phyloP scores from a whole-genome alignment of 1,140 invertebrate species.

The Drosophila equinoxialis region DNA sequence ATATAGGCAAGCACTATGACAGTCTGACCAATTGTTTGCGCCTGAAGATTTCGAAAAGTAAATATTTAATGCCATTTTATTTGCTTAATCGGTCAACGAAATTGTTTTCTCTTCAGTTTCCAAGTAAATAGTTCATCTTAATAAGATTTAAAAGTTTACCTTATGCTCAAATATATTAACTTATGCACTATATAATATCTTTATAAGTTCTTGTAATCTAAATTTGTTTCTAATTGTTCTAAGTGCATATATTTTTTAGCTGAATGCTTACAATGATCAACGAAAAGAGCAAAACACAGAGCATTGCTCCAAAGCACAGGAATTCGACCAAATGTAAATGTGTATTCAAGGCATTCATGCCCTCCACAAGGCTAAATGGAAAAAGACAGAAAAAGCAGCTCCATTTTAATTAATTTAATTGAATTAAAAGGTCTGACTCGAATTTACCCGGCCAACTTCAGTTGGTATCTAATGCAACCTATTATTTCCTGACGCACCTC shows the following conservation, averaged over 20 bases:
- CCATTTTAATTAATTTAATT: not conserved
- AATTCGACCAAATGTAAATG: conserved; percentile 72
- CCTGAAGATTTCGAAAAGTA: conserved; percentile 17
- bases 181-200: too few species aligned
- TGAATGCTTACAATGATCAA: conserved; percentile 63
- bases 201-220: not conserved
- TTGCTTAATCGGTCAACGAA: too few species aligned
- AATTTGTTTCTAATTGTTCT: not conserved
- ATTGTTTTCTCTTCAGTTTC: too few species aligned
- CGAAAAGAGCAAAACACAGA: conserved; percentile 69
- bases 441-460: conserved; percentile 58
- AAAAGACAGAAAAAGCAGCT: not conserved
- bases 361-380: conserved; percentile 52
- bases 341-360: conserved; percentile 63
- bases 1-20: conserved; percentile 68
- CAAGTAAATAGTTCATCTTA: too few species aligned
- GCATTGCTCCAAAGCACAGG: conserved; percentile 71
- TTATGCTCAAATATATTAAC: too few species aligned
- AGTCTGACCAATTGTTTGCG: conserved; percentile 61
- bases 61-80: not conserved
- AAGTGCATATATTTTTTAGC: not conserved
- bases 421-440: not conserved
- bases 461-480: conserved; percentile 68
- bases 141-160: too few species aligned
- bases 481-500: conserved; percentile 52